Percentiles rank a stretch among this genome's conserved stretches.
Conservation (phyloP, 2,797 vertebrate genomes). For the Zenarchopterus dispar region DNA sequence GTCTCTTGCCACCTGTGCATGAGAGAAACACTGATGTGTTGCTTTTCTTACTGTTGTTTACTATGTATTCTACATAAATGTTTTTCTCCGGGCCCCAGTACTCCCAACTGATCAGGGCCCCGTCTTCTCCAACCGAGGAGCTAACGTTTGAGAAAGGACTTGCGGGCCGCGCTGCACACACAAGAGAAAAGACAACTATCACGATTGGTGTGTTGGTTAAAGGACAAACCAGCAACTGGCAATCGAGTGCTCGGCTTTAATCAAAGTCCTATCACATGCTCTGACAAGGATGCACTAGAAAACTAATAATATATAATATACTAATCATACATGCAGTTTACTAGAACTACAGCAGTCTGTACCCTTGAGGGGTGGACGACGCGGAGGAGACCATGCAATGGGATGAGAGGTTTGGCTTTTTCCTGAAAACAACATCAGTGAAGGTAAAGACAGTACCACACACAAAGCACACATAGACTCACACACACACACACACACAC, state of each 20-base stretch:
- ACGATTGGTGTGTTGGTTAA: constrained; percentile 45
- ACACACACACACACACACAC: neutral
- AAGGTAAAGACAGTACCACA: constrained; percentile 76
- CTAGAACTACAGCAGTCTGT: constrained; percentile 74
- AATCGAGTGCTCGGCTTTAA: constrained; percentile 28
- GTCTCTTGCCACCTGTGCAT: constrained; percentile 68
- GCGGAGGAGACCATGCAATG: constrained; percentile 78
- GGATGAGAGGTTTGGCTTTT: constrained; percentile 83
- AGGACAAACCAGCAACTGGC: constrained; percentile 32
- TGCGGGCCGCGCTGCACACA: constrained; percentile 85
- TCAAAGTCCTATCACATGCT: constrained; percentile 21
- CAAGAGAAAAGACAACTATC: constrained; percentile 81
- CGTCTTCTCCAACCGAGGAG: constrained; percentile 85
- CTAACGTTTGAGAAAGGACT: constrained; percentile 91
- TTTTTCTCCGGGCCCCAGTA: constrained; percentile 92
- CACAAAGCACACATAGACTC: constrained; percentile 49
- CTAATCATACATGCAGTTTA: constrained; percentile 34
- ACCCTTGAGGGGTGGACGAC: constrained; percentile 82
- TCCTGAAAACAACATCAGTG: constrained; percentile 83
- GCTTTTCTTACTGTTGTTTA: constrained; percentile 94
- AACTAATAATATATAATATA: constrained; percentile 27
- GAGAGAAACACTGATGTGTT: constrained; percentile 58
- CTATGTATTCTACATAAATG: constrained; percentile 94
- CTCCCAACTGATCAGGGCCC: constrained; percentile 93
- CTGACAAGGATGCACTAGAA: constrained; percentile 15